Base-by-base conservation (phyloP, 2,888 invertebrate species). In the Drosophila cracens region DNA sequence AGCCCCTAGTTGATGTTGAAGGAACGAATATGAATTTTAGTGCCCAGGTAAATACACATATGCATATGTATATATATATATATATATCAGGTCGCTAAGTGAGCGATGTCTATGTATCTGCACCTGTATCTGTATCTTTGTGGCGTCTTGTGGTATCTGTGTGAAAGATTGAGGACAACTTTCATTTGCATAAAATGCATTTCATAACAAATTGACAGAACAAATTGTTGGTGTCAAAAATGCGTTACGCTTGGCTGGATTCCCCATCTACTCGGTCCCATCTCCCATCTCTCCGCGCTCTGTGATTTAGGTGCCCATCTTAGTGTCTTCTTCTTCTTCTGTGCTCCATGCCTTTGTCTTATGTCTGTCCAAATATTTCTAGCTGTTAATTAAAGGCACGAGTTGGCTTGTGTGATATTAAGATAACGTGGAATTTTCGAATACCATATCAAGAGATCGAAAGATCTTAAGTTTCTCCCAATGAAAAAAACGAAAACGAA, bases 331-430 rank as follows among this genome's bases (percentile, higher is more conserved):
- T 33, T 33, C 33, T 10, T 33, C 33, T 33, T 38, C 16, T 65
- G 21, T 64, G 52, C 4, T 43, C 21, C 8, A 34, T 58, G 69
- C 46, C 27, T 64, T 57, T 67, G 64, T 76, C 70, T 86, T 74
- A 76, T 63, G 89, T 79, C 75, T 83, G 87, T 83, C 80, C 82
- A 89, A 85, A 85, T 84, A 84, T 82, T 80, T 89, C 74, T 65
- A 80, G 61, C 84, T 87, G 89, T 82, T 85, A 85, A 85, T 85
- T 85, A 89, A 87, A 61, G 87, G 85, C 89, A 87, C 85, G 85
- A 87, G 85, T 89, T 83, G 52, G 89, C 70, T 73, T 79, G 72
- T 70, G 81, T 60, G 70, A 65, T 67, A 58, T 56, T 67, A 60
- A 31, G 31, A 56, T 36, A 61, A 65, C 74, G 69, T 75, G 80